Evolutionary conservation across 2,888 invertebrate species (phyloP), one percentile per base, ranked within the genome.

Genomic region (Cantharis rustica): DNA sequence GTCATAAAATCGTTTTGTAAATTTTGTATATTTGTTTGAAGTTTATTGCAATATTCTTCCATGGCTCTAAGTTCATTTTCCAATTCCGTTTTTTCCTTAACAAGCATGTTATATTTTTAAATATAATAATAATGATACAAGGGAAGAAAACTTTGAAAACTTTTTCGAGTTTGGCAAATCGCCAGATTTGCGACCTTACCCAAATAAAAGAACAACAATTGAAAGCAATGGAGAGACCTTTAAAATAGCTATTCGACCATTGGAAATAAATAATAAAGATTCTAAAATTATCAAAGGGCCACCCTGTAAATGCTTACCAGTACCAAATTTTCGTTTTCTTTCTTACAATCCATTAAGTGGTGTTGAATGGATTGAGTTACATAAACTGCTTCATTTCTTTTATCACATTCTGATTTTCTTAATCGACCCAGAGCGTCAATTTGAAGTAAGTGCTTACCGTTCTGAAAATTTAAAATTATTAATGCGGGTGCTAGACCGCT

Each of bases 381-480:
- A 0, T 27, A 10, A 3, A 73, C 75, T n/a, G 75, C 73, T 63
- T 75, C 72, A n/a, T 2, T 68, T 7, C 78, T 75, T 78, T 78
- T 79, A 69, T 78, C 75, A 61, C 61, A 61, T 62, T 77, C 80
- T 23, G 77, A 75, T 71, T 78, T 72, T 71, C 79, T 72, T 61
- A 76, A 69, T 26, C 70, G 68, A 20, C 47, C 31, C 17, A 75
- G 27, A 7, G 73, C 77, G 64, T 76, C 76, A 10, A 77, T 69
- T 68, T 76, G 79, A 17, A 72, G 72, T 66, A 75, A 75, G n/a
- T 73, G 31, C 17, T 79, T 63, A 10, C 71, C 71, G 26, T 73
- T 79, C 79, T 78, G 61, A 68, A 79, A 76, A 75, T 73, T 27
- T 27, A 4, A 20, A 13, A 13, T 66, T 23, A n/a, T n/a, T 66